phyloP scores from a whole-genome alignment of 1,140 invertebrate genomes.

The Tetragnatha versicolor region DNA sequence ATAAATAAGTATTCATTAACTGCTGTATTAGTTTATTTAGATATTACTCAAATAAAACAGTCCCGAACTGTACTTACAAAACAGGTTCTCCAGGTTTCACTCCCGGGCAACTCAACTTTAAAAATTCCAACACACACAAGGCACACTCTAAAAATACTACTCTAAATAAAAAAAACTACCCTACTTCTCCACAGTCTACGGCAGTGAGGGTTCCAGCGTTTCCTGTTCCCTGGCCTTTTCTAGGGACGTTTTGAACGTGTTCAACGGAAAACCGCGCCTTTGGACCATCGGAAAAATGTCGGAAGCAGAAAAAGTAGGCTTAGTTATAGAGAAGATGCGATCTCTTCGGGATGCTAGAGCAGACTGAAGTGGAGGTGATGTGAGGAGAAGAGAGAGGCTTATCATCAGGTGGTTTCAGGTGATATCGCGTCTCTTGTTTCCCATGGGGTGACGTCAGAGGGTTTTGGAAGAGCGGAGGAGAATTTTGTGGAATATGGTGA shows the following conservation, averaged over 20 bases:
- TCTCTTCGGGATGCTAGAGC: background rate
- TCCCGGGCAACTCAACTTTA: too few relatives aligned
- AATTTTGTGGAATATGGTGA: too few relatives aligned
- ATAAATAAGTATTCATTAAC: too few relatives aligned
- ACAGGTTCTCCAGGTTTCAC: too few relatives aligned
- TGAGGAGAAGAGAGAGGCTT: background rate
- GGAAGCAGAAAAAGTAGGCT: background rate
- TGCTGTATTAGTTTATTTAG: too few relatives aligned
- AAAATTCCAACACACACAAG: too few relatives aligned
- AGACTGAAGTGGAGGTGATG: background rate
- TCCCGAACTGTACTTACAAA: too few relatives aligned
- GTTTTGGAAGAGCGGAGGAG: too few relatives aligned
- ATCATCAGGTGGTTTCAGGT: constrained; percentile 13
- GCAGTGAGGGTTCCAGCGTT: constrained; percentile 41
- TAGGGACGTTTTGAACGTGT: constrained; percentile 7
- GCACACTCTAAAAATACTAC: too few relatives aligned
- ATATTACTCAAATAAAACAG: too few relatives aligned
- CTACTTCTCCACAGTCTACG: too few relatives aligned
- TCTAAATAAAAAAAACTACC: too few relatives aligned
- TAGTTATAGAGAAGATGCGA: background rate
- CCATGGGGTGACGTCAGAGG: background rate
- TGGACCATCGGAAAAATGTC: constrained; percentile 47
- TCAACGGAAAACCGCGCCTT: constrained; percentile 31
- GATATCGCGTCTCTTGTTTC: background rate
- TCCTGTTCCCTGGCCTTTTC: constrained; percentile 53